Evolutionary conservation across 2,888 invertebrate species (phyloP).

Genomic region (Nomada fucata): DNA sequence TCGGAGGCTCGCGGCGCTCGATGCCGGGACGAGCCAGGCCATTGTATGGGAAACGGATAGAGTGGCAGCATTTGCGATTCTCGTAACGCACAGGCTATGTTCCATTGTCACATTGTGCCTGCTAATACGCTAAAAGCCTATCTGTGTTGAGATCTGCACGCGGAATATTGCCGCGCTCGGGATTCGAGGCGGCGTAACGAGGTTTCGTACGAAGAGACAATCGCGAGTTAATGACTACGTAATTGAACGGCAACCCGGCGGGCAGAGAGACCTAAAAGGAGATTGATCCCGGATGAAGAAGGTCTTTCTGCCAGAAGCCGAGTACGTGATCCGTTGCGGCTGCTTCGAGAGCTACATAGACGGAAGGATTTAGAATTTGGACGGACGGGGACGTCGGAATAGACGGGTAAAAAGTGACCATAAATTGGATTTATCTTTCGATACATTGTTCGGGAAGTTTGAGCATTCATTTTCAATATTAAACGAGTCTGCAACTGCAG

Average conservation of each 20-base stretch:
- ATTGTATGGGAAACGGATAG: conserved; percentile 81
- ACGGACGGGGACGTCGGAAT: background rate
- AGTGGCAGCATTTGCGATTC: conserved; percentile 82
- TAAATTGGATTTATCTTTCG: no score
- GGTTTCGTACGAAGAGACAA: conserved; percentile 82
- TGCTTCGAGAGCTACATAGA: background rate
- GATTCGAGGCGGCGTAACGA: conserved; percentile 81
- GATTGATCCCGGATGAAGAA: conserved; percentile 49
- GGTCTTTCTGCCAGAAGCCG: background rate
- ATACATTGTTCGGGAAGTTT: no score
- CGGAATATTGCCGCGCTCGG: conserved; percentile 80
- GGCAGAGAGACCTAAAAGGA: conserved; percentile 45
- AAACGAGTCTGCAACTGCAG: no score
- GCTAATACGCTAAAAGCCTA: conserved; percentile 84
- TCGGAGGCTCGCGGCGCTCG: conserved; percentile 68
- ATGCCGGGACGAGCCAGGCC: conserved; percentile 55
- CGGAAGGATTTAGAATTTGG: background rate
- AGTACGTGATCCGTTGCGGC: background rate
- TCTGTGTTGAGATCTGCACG: conserved; percentile 83
- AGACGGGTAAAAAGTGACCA: no score
- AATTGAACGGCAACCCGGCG: conserved; percentile 76
- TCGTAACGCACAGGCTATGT: conserved; percentile 78
- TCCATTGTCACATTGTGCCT: conserved; percentile 83
- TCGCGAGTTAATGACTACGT: conserved; percentile 82
- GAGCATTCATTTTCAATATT: no score